Percentiles rank a stretch among this genome's conserved stretches.
These are phyloP conservation scores for Cantharis rufa DNA, from an alignment of 2,888 invertebrate species.

Conservation along the genomic window DNA sequence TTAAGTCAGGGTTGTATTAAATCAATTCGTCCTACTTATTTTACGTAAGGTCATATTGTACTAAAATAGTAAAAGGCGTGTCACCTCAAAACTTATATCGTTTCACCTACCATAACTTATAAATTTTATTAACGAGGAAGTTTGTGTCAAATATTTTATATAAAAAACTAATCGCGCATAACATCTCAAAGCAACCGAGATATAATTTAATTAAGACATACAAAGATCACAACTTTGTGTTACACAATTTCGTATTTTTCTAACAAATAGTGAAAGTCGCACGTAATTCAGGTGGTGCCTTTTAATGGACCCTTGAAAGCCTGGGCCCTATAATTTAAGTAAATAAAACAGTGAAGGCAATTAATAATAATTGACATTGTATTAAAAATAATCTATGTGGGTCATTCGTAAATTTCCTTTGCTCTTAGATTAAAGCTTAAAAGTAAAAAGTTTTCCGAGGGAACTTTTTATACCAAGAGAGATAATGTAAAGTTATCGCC, in stretches of 20 bases:
- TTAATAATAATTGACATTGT: too few species aligned
- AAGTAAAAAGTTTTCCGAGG: background rate
- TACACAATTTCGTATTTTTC: background rate
- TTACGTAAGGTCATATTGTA: conserved; percentile 6
- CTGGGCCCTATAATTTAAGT: too few species aligned
- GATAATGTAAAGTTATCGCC: background rate
- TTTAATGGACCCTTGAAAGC: too few species aligned
- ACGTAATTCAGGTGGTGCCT: too few species aligned
- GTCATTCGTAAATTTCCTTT: background rate
- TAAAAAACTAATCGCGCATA: background rate
- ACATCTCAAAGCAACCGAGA: background rate
- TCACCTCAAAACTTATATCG: background rate
- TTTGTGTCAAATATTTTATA: background rate
- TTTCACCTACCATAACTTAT: background rate
- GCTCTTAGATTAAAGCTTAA: background rate
- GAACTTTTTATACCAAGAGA: background rate
- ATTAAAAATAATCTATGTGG: background rate
- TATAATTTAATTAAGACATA: background rate
- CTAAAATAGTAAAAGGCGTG: conserved; percentile 16
- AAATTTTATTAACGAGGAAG: conserved; percentile 1
- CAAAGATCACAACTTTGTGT: background rate
- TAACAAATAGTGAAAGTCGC: background rate
- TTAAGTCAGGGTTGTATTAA: conserved; percentile 9
- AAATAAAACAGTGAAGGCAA: too few species aligned
- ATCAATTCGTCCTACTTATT: conserved; percentile 19